Conservation (phyloP, 2,797 vertebrate genomes). For the Esox masquinongy region DNA sequence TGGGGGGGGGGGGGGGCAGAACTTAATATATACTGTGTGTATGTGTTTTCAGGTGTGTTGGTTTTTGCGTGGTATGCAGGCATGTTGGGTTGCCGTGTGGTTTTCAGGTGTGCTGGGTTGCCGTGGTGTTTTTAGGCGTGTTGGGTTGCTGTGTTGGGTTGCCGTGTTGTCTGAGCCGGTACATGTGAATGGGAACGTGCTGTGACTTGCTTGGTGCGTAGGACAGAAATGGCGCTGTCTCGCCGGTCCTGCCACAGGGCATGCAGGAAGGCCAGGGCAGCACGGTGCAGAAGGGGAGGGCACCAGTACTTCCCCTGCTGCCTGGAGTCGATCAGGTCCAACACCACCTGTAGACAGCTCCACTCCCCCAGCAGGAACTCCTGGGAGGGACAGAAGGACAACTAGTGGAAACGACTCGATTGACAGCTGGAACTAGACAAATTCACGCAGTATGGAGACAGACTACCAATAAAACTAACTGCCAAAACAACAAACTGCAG, state of each 20-base stretch:
- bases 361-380: conserved; percentile 92
- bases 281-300: conserved; percentile 89
- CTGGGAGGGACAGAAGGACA: conserved; percentile 60
- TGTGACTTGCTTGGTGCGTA: conserved; percentile 86
- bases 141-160: too few species aligned
- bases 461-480: not conserved
- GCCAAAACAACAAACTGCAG: not conserved
- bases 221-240: conserved; percentile 93
- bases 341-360: conserved; percentile 93
- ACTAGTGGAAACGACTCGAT: not conserved
- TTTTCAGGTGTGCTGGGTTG: too few species aligned
- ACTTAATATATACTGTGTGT: not conserved
- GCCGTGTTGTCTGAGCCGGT: not conserved
- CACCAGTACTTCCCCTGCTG: conserved; percentile 94
- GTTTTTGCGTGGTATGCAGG: too few species aligned
- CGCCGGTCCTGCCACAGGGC: conserved; percentile 97
- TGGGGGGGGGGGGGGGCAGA: not conserved
- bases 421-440: not conserved
- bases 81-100: too few species aligned
- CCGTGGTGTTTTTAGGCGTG: too few species aligned
- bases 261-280: conserved; percentile 91
- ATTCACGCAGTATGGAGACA: not conserved
- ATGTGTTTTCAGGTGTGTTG: too few species aligned
- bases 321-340: conserved; percentile 90
- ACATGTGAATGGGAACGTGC: not conserved